A percentile compares a stretch with the other conserved stretches of the same genome.
phyloP scores from a whole-genome alignment of 53 echinoderm and acorn worm species.

The Patiria pectinifera region DNA sequence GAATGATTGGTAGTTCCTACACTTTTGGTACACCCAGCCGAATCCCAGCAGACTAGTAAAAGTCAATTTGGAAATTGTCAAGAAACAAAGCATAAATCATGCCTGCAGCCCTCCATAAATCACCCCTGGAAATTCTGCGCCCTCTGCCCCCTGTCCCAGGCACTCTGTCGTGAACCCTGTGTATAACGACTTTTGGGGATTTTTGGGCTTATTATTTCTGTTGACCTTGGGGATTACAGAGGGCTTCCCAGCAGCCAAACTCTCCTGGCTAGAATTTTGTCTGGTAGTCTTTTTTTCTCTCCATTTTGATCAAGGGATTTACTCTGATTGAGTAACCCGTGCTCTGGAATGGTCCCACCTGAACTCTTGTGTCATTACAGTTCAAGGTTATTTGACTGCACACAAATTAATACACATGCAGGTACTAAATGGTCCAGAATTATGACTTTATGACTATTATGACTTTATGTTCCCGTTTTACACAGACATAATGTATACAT shows the following conservation, averaged over 20 bases:
- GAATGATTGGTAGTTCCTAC: constrained; percentile 25
- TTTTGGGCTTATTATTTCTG: constrained; percentile 18
- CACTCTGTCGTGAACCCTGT: constrained; percentile 34
- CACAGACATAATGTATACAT: no score
- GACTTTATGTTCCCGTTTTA: no score
- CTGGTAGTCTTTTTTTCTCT: neutral
- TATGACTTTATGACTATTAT: no score
- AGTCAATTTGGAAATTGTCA: constrained; percentile 67
- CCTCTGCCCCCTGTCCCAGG: neutral
- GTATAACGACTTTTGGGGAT: neutral
- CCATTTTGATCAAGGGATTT: neutral
- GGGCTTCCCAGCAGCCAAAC: neutral
- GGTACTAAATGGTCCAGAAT: no score
- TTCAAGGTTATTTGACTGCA: neutral
- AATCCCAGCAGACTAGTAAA: constrained; percentile 64
- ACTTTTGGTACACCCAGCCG: constrained; percentile 14
- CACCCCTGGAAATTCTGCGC: constrained; percentile 6
- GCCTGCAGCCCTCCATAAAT: constrained; percentile 33
- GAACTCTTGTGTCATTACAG: constrained; percentile 6
- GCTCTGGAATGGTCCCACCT: neutral
- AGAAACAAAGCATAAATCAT: constrained; percentile 60
- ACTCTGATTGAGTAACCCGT: constrained; percentile 4
- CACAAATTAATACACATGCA: neutral
- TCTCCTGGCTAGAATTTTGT: constrained; percentile 12
- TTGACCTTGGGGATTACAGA: constrained; percentile 32